phyloP scores from a whole-genome alignment of 2,888 invertebrate species.

The Xanthostigma xanthostigma region DNA sequence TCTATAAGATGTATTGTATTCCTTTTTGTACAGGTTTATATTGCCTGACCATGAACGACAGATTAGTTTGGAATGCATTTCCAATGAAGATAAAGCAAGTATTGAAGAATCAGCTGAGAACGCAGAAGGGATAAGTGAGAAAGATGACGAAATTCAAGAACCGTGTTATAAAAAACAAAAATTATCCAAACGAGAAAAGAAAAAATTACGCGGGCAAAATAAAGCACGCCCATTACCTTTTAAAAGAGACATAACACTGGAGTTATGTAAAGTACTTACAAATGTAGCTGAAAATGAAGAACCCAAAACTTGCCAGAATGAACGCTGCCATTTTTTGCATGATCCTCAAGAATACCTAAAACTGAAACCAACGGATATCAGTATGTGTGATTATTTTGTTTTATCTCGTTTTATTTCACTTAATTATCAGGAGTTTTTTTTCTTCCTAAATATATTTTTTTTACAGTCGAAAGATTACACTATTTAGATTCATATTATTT shows the following conservation, averaged over 20 bases:
- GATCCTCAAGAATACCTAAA: constrained; percentile 58
- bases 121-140: constrained; percentile 7
- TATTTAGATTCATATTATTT: too few relatives aligned
- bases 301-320: constrained; percentile 36
- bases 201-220: constrained; percentile 53
- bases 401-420: too few relatives aligned
- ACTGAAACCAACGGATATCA: constrained; percentile 55
- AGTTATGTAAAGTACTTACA: constrained; percentile 53
- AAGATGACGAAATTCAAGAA: constrained; percentile 15
- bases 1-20: too few relatives aligned
- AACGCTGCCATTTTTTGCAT: constrained; percentile 63
- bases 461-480: not conserved
- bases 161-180: constrained; percentile 25
- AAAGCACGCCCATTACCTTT: constrained; percentile 62
- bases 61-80: constrained; percentile 1
- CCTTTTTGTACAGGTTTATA: too few relatives aligned
- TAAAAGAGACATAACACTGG: constrained; percentile 39
- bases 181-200: constrained; percentile 22
- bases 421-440: too few relatives aligned
- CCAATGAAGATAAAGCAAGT: constrained; percentile 7
- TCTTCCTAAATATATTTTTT: too few relatives aligned
- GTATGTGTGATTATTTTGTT: constrained; percentile 20
- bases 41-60: too few relatives aligned
- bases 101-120: not conserved
- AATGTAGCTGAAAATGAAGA: constrained; percentile 32